Evolutionary conservation across 2,113 vertebrate species (phyloP).

Genomic region (Ceratotherium simum): DNA sequence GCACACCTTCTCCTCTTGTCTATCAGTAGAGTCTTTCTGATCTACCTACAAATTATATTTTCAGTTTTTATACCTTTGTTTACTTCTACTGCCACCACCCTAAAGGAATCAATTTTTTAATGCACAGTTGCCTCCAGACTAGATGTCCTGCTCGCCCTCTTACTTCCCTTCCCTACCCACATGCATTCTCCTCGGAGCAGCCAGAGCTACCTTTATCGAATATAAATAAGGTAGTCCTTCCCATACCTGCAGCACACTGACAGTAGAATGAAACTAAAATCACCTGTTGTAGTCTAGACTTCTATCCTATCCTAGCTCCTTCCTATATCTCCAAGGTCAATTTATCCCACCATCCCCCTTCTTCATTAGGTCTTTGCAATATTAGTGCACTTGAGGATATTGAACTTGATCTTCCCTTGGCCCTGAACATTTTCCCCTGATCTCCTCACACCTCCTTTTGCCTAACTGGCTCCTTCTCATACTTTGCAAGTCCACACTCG

Average conservation of each 20-base stretch:
- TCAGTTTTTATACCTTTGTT: neutral
- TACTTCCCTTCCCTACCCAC: neutral
- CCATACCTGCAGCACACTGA: neutral
- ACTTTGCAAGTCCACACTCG: accelerated
- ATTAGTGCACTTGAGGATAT: neutral
- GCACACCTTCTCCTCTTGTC: neutral
- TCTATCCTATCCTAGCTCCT: neutral
- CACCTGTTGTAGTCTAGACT: neutral
- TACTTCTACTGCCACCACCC: neutral
- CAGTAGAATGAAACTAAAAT: neutral
- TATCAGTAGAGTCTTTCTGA: neutral
- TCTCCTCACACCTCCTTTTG: neutral
- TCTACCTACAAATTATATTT: neutral
- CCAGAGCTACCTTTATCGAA: neutral
- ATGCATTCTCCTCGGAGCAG: neutral
- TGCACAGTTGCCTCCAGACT: neutral
- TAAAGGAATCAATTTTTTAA: neutral
- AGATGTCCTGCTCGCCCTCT: neutral
- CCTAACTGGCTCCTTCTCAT: neutral
- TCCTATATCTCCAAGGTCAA: neutral
- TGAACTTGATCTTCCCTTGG: neutral
- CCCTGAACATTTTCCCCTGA: neutral
- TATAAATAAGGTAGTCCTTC: neutral
- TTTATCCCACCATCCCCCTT: neutral
- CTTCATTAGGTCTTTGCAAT: neutral